Evolutionary conservation across 2,113 vertebrate species (phyloP).

Genomic region (Scomber colias): DNA sequence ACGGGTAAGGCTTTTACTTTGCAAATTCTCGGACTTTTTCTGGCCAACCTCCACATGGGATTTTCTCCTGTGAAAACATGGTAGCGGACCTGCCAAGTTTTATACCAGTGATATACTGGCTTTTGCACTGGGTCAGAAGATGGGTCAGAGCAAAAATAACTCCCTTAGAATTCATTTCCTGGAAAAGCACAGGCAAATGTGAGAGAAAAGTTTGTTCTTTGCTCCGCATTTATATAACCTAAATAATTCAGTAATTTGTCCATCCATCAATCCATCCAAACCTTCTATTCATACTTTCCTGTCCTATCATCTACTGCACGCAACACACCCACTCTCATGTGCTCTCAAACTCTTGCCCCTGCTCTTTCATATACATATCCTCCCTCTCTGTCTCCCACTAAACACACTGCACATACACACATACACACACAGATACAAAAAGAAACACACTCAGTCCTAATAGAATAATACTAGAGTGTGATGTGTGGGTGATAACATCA

Average conservation of each 20-base stretch:
- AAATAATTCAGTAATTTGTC: constrained; percentile 37
- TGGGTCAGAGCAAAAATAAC: constrained; percentile 42
- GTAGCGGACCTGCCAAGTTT: constrained; percentile 11
- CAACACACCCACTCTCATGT: constrained; percentile 60
- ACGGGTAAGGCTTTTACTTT: constrained; percentile 85
- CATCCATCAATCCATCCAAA: constrained; percentile 33
- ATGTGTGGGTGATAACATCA: constrained; percentile 84
- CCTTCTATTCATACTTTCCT: constrained; percentile 40
- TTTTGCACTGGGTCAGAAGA: constrained; percentile 26
- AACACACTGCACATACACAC: constrained; percentile 18
- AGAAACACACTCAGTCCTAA: constrained; percentile 70
- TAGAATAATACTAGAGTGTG: constrained; percentile 81
- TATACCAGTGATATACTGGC: constrained; percentile 28
- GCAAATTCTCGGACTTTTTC: constrained; percentile 37
- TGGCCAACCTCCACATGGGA: constrained; percentile 30
- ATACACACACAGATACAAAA: constrained; percentile 30
- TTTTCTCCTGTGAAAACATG: constrained; percentile 36
- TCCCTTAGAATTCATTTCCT: constrained; percentile 33
- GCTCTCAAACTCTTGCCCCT: constrained; percentile 60
- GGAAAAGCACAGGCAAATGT: constrained; percentile 1
- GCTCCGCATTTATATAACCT: constrained; percentile 16
- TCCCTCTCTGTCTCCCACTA: constrained; percentile 57
- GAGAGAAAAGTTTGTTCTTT: neutral
- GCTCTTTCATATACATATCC: constrained; percentile 66
- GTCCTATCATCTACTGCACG: constrained; percentile 11